phyloP scores from a whole-genome alignment of 1,140 invertebrate species.

The Neuroterus valhalla region DNA sequence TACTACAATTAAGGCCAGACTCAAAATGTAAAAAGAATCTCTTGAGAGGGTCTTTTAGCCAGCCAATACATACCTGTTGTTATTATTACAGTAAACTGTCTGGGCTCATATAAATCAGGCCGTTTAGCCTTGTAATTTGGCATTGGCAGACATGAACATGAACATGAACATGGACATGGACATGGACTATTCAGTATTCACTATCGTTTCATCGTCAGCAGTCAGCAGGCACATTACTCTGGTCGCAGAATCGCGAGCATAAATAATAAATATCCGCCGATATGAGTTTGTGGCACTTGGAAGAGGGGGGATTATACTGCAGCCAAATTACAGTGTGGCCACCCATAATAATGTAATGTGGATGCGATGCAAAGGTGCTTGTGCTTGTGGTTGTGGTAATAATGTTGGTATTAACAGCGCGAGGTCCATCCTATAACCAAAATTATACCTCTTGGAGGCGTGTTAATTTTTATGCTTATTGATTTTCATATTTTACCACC shows the following conservation, averaged over 20 bases:
- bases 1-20: slow-evolving; percentile 62
- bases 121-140: slow-evolving; percentile 69
- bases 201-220: slow-evolving; percentile 27
- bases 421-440: slow-evolving; percentile 47
- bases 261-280: slow-evolving; percentile 71
- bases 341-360: slow-evolving; percentile 64
- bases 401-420: slow-evolving; percentile 69
- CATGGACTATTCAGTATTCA: no score
- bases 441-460: slow-evolving; percentile 67
- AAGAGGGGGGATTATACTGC: slow-evolving; percentile 62
- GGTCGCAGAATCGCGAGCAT: slow-evolving; percentile 61
- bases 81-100: slow-evolving; percentile 63
- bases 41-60: slow-evolving; percentile 31
- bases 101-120: slow-evolving; percentile 69
- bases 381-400: no score
- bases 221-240: slow-evolving; percentile 40
- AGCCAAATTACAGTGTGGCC: slow-evolving; percentile 69
- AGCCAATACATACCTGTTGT: slow-evolving; percentile 45
- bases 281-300: slow-evolving; percentile 50
- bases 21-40: slow-evolving; percentile 50
- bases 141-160: slow-evolving; percentile 57
- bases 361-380: slow-evolving; percentile 47
- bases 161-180: slow-evolving; percentile 29
- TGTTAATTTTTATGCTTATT: slow-evolving; percentile 74
- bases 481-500: slow-evolving; percentile 74